Percentiles rank a stretch among this genome's conserved stretches.
phyloP scores from a whole-genome alignment of 2,888 invertebrate species.

The Pegoplata infirma region DNA sequence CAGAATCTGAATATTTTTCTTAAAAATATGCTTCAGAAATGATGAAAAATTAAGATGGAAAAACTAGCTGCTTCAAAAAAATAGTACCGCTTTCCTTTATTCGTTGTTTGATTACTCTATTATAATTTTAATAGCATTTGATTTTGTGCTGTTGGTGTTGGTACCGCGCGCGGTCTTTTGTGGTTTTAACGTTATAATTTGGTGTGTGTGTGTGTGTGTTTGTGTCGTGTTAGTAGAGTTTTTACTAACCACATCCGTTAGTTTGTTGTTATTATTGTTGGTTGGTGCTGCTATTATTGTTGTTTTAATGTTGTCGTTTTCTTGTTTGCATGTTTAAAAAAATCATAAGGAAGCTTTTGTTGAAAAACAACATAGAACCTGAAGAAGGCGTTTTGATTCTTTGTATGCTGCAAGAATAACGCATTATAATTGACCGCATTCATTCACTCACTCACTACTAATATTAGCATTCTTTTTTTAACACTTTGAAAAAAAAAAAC shows the following conservation, averaged over 20 bases:
- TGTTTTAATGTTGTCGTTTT: neutral
- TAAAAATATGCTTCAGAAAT: too few relatives aligned
- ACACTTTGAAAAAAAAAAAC: conserved; percentile 15
- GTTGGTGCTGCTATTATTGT: conserved; percentile 19
- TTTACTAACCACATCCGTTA: conserved; percentile 49
- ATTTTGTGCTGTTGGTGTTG: neutral
- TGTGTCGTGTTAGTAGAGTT: too few relatives aligned
- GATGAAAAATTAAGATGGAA: too few relatives aligned
- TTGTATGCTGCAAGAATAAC: conserved; percentile 48
- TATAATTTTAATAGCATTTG: conserved; percentile 3
- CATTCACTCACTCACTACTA: conserved; percentile 16
- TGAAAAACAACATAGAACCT: neutral
- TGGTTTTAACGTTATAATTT: conserved; percentile 25
- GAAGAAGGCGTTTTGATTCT: conserved; percentile 40
- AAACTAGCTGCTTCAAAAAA: too few relatives aligned
- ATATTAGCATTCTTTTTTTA: conserved; percentile 29
- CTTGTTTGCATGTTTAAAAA: conserved; percentile 50
- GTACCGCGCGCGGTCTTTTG: conserved; percentile 8
- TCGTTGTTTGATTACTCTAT: too few relatives aligned
- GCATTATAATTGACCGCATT: conserved; percentile 59
- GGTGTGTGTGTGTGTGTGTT: neutral
- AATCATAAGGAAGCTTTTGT: conserved; percentile 47
- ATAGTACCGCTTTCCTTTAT: too few relatives aligned
- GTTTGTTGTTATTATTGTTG: neutral
- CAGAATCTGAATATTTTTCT: too few relatives aligned